Base-by-base conservation (phyloP, 2,797 vertebrate species). In the Chlorospingus flavigularis region DNA sequence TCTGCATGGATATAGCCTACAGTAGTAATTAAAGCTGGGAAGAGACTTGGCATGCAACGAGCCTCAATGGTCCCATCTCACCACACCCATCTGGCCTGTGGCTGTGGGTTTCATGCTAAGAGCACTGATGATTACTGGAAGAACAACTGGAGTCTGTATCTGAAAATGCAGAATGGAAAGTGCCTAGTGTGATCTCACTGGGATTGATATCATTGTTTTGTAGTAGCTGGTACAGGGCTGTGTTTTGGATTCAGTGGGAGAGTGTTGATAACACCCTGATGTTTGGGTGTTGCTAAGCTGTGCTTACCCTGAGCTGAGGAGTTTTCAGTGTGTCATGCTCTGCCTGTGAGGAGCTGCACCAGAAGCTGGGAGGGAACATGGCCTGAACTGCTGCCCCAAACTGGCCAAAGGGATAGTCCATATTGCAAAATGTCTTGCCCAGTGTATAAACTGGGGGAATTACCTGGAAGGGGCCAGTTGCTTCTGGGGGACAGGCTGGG, bases 11-110 rank as follows among this genome's bases (percentile, higher is more conserved):
- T 74, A 37, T 73, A 74, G 84, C 67, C 80, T 61, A 90, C 55
- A 92, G 68, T 14, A 67, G 65, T 67, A 92, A 93, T 92, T 93
- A 55, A 93, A 92, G 26, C 57, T 78, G 71, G 74, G 84, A 90
- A 90, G 71, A 40, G 67, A 23, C 55, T 79, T 95, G 71, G 53
- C 15, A 3, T 35, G 21, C 74, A 54, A 31, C 28, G 48, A 63
- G 11, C 25, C 61, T 81, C 45, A 80, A 20, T 65, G 48, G 53
- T 86, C 82, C 40, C 62, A 33, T 63, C 51, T 63, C 62, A 40
- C 71, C 58, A 63, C 51, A 76, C 55, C 60, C 74, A 67, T 88
- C 74, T 88, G 77, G 73, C 40, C 24, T 13, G 33, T 10, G 54
- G 54, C 88, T 81, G 43, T 78, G 71, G 55, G 40, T 48, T 67